A percentile compares a stretch with the other conserved stretches of the same genome.
phyloP scores from a whole-genome alignment of 2,113 vertebrate species.

The Vidua macroura region DNA sequence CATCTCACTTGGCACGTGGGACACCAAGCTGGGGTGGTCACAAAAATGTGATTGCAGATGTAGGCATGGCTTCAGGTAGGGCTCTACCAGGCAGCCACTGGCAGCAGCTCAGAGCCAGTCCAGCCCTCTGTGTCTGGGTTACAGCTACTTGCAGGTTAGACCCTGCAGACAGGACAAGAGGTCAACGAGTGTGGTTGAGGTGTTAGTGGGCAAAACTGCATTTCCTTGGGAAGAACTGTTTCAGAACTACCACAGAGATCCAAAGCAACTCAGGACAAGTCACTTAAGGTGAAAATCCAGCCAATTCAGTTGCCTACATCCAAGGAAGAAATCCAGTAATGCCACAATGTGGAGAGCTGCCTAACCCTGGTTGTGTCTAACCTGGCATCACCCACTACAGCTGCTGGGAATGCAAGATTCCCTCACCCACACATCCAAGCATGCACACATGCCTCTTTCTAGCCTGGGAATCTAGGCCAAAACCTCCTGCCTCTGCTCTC shows the following conservation, averaged over 20 bases:
- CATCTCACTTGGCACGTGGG: background rate
- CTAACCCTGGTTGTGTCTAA: background rate
- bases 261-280: background rate
- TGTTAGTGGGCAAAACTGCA: background rate
- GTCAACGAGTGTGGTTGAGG: background rate
- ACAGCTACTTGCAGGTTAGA: background rate
- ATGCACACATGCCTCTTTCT: background rate
- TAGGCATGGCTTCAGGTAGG: background rate
- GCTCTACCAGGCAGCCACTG: background rate
- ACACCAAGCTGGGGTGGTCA: background rate
- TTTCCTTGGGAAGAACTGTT: background rate
- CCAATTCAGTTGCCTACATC: background rate
- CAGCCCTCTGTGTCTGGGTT: background rate
- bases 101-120: background rate
- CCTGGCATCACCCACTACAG: background rate
- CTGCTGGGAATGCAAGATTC: background rate
- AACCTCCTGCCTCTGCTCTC: background rate
- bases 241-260: background rate
- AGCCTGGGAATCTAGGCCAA: background rate
- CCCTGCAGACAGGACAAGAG: background rate
- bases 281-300: background rate
- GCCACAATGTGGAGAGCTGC: background rate
- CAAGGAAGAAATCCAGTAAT: background rate
- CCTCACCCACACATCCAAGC: fast-evolving
- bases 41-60: background rate